These are phyloP conservation scores for Procambarus clarkii DNA, from an alignment of 1,140 invertebrate species.

Conservation along the genomic window DNA sequence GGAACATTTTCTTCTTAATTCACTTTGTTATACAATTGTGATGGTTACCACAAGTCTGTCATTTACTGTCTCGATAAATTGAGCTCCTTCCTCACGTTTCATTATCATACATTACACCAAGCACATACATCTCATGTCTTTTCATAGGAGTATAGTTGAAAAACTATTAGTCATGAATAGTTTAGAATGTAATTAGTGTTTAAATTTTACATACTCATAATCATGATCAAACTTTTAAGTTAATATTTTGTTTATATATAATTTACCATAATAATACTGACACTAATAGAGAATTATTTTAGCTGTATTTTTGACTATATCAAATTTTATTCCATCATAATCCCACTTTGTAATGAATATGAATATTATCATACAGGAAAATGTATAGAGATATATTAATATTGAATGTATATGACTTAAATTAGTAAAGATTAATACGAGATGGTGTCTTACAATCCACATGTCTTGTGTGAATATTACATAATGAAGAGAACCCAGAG, in stretches of 20 bases:
- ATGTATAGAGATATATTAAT: constrained; percentile 38
- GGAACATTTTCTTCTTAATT: background rate
- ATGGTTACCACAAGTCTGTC: background rate
- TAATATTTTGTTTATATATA: constrained; percentile 26
- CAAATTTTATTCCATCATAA: constrained; percentile 22
- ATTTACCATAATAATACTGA: background rate
- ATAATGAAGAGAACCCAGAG: no score
- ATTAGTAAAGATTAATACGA: background rate
- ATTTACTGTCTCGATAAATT: background rate
- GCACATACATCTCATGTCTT: background rate
- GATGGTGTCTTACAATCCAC: background rate
- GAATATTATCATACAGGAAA: background rate
- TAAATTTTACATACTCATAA: constrained; percentile 13
- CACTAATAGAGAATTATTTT: constrained; percentile 27
- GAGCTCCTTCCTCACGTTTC: background rate
- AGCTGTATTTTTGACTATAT: constrained; percentile 32
- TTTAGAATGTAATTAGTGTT: background rate
- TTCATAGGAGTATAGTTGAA: background rate
- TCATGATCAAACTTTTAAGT: constrained; percentile 31
- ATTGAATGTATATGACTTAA: constrained; percentile 27
- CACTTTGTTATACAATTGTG: background rate
- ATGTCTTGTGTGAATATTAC: background rate
- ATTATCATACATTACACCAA: background rate
- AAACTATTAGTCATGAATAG: background rate
- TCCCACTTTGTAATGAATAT: constrained; percentile 23